Evolutionary conservation across 2,113 vertebrate genomes (phyloP), one percentile per base, ranked within the genome.

Genomic region (Hyla sarda): DNA sequence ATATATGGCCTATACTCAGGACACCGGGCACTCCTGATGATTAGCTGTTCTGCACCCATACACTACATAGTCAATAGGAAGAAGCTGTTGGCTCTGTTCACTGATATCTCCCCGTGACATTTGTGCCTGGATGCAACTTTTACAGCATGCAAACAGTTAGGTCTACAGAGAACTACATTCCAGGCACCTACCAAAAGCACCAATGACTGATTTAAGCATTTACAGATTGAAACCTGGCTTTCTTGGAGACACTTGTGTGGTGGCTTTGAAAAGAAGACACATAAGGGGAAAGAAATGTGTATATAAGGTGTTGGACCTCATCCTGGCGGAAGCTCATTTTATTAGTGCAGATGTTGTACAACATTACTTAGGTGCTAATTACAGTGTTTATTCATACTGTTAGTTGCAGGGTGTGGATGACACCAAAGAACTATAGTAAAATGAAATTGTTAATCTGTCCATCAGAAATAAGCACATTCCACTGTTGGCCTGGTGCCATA

Each of bases 331-430:
- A 84, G 56, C 41, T n/a, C 0, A 11, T 76, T 77, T 84, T 84
- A 77, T 84, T 65, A 60, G 16, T 65, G 28, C 72, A 84, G 83
- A 77, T 84, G 56, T 50, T 84, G 19, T 12, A 65, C 14, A 32
- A 75, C 30, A 74, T 41, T 58, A n/a, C n/a, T n/a, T 62, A 14
- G n/a, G 11, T 84, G 34, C 34, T 75, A 60, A 84, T 62, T 60
- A 62, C 16, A 75, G 71, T 25, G 50, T 48, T 25, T n/a, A 48
- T 60, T 47, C 32, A 62, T n/a, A 5, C 71, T 84, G 54, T 37
- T 23, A 10, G 23, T 62, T 45, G 41, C 78, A 45, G 12, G 54
- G 23, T 45, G 34, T 65, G 19, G 37, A 80, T 80, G 23, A 62
- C 19, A 56, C 56, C 23, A 11, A 78, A 58, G 32, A 60, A 8